phyloP scores from a whole-genome alignment of 2,113 vertebrate genomes.

The Cyprinodon brontotheroides region DNA sequence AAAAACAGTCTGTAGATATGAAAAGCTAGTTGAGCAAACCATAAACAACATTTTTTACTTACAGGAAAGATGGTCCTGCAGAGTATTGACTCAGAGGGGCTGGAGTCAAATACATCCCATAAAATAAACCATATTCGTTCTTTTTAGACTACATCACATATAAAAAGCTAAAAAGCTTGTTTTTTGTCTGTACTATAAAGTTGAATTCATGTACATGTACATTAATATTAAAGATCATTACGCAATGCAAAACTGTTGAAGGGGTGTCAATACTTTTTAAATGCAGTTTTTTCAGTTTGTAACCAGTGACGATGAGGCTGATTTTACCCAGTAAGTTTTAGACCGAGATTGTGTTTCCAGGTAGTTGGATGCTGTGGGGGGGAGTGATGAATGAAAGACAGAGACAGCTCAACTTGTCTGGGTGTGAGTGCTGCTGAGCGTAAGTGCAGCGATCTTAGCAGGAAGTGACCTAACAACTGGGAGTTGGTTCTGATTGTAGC shows the following conservation, averaged over 20 bases:
- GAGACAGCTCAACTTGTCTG: constrained; percentile 7
- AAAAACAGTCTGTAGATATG: neutral
- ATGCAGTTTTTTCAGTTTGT: constrained; percentile 4
- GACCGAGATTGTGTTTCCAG: constrained; percentile 41
- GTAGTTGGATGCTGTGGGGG: constrained; percentile 47
- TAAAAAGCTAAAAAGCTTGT: neutral
- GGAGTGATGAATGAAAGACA: constrained; percentile 32
- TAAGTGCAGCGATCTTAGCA: constrained; percentile 14
- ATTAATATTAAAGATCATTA: neutral
- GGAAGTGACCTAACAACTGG: constrained; percentile 18
- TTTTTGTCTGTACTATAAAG: neutral
- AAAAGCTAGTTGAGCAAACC: neutral
- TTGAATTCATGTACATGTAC: neutral
- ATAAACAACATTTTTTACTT: neutral
- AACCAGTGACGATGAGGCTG: constrained; percentile 35
- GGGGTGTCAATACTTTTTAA: neutral
- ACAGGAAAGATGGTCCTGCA: neutral
- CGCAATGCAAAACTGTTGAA: neutral
- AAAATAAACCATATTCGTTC: neutral
- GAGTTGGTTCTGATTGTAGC: constrained; percentile 35
- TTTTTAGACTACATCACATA: neutral
- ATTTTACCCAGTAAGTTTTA: constrained; percentile 51
- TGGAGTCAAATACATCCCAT: neutral
- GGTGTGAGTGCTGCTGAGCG: neutral
- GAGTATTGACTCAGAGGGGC: neutral